Evolutionary conservation across 2,888 invertebrate genomes (phyloP).

Genomic region (Dorcus parallelipipedus): DNA sequence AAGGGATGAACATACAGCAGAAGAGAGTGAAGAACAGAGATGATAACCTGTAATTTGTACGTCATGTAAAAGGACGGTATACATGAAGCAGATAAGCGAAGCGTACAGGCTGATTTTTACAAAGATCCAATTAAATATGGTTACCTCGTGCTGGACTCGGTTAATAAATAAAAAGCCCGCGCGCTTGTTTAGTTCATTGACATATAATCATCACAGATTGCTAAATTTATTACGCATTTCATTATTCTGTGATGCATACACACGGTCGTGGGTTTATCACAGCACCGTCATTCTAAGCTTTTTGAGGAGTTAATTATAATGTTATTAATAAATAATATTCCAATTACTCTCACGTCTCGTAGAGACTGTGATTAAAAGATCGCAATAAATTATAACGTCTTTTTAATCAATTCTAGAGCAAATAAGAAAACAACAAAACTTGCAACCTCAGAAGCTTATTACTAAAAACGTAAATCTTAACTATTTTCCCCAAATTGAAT

Average conservation of each 20-base stretch:
- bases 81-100: conserved; percentile 32
- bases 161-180: conserved; percentile 29
- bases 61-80: conserved; percentile 25
- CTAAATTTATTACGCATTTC: conserved; percentile 27
- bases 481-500: no score
- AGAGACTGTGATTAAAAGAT: no score
- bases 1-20: neutral
- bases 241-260: conserved; percentile 19
- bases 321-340: conserved; percentile 1
- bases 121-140: conserved; percentile 37
- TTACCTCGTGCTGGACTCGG: conserved; percentile 28
- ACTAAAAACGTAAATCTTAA: no score
- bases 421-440: no score
- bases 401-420: no score
- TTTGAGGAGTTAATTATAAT: neutral
- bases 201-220: conserved; percentile 30
- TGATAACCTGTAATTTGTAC: conserved; percentile 28
- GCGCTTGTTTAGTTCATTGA: conserved; percentile 31
- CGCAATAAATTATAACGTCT: no score
- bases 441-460: no score
- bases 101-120: conserved; percentile 35
- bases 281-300: conserved; percentile 9
- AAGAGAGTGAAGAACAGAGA: conserved; percentile 12
- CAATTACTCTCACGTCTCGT: no score
- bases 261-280: conserved; percentile 12